Percentiles rank a stretch among this genome's conserved stretches.
Evolutionary conservation across 2,888 invertebrate genomes (phyloP).

Genomic region (Ormyrus rosae): DNA sequence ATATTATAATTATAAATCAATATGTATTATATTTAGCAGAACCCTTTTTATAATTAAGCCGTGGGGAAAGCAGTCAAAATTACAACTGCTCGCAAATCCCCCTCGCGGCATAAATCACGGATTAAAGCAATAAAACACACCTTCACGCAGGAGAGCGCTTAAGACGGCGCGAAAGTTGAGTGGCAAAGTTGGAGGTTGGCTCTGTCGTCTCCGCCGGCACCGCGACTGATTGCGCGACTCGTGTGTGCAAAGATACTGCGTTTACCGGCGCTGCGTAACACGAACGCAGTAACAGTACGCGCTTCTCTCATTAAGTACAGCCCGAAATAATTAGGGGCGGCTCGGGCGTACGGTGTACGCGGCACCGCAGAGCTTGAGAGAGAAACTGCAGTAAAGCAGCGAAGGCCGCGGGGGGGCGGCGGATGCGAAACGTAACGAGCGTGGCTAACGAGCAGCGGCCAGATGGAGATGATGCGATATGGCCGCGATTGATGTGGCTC

Average conservation of each 20-base stretch:
- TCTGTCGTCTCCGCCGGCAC: background rate
- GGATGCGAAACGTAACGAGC: slow-evolving; percentile 69
- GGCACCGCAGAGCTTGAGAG: background rate
- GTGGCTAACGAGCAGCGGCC: slow-evolving; percentile 73
- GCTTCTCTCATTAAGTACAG: slow-evolving; percentile 65
- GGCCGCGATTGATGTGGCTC: slow-evolving; percentile 68
- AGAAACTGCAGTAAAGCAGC: slow-evolving; percentile 43
- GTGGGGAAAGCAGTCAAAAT: too few relatives aligned
- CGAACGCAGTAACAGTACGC: slow-evolving; percentile 52
- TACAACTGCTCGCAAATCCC: background rate
- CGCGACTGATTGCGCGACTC: slow-evolving; percentile 36
- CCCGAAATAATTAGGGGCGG: slow-evolving; percentile 71
- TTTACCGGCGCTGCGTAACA: slow-evolving; percentile 43
- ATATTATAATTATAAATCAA: too few relatives aligned
- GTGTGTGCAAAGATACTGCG: slow-evolving; percentile 46
- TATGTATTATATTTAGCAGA: too few relatives aligned
- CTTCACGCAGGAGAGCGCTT: slow-evolving; percentile 3
- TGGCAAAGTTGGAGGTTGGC: slow-evolving; percentile 1
- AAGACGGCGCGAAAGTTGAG: slow-evolving; percentile 26
- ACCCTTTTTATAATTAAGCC: too few relatives aligned
- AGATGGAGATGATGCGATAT: slow-evolving; percentile 72
- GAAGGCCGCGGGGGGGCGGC: slow-evolving; percentile 21
- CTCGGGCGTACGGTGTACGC: slow-evolving; percentile 56
- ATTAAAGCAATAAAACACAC: slow-evolving; percentile 39
- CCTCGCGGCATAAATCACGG: slow-evolving; percentile 27